phyloP scores from a whole-genome alignment of 2,797 vertebrate species.

The Pseudomugil gertrudae region DNA sequence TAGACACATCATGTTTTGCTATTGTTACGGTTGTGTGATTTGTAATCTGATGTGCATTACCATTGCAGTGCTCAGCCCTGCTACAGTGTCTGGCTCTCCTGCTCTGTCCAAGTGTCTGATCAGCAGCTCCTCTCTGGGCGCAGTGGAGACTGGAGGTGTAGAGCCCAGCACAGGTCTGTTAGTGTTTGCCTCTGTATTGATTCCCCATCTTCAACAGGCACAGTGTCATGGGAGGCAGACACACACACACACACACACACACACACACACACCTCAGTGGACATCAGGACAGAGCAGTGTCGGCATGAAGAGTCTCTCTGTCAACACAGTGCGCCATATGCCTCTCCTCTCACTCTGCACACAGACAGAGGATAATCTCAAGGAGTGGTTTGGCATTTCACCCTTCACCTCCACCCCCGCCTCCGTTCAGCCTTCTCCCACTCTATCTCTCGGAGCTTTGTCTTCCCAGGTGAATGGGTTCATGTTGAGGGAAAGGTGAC shows the following conservation, averaged over 20 bases:
- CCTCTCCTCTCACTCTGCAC: background rate
- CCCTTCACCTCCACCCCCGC: constrained; percentile 40
- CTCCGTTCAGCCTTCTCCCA: background rate
- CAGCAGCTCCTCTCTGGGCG: constrained; percentile 81
- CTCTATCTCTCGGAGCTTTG: constrained; percentile 31
- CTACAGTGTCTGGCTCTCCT: constrained; percentile 84
- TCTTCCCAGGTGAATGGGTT: constrained; percentile 68
- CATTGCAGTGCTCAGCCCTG: constrained; percentile 84
- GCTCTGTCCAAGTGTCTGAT: constrained; percentile 89
- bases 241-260: constrained; percentile 5
- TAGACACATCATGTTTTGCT: background rate
- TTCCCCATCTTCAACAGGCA: background rate
- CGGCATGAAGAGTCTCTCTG: constrained; percentile 25
- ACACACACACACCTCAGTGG: constrained; percentile 3
- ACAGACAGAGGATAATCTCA: constrained; percentile 30
- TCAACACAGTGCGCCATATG: constrained; percentile 8
- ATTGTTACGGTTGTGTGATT: background rate
- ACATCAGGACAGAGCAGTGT: constrained; percentile 11
- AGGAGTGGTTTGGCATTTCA: constrained; percentile 65
- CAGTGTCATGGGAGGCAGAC: too few species aligned
- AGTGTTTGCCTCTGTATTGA: background rate
- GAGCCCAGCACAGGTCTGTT: constrained; percentile 88
- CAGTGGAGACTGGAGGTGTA: constrained; percentile 79
- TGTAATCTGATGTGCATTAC: constrained; percentile 2
- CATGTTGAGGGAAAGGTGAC: constrained; percentile 51